These are phyloP conservation scores for Salticus scenicus DNA, from an alignment of 2,888 invertebrate species.

Conservation along the genomic window DNA sequence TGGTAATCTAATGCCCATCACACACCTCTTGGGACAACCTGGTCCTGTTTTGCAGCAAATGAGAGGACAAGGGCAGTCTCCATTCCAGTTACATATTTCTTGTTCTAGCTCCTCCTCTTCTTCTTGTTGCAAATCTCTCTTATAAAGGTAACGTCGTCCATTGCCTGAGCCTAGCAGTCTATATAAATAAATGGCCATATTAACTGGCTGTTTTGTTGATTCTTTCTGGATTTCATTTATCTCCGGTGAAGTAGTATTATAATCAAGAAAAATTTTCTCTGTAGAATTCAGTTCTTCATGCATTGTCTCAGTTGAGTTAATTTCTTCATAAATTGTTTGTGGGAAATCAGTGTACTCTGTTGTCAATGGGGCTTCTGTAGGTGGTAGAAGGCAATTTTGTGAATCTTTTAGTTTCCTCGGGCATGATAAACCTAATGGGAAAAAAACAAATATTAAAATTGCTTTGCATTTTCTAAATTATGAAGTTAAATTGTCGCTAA, in stretches of 20 bases:
- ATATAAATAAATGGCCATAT: constrained; percentile 28
- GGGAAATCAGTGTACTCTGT: background rate
- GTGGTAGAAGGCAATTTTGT: constrained; percentile 1
- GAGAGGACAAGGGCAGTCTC: constrained; percentile 58
- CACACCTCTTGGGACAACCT: constrained; percentile 36
- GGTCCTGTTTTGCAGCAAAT: constrained; percentile 50
- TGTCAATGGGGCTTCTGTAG: background rate
- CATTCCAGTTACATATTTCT: constrained; percentile 53
- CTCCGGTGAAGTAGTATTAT: background rate
- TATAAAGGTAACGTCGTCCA: background rate
- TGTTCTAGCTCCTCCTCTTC: background rate
- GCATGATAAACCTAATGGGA: background rate
- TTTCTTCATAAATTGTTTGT: background rate
- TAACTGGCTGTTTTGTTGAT: background rate
- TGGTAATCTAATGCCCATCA: constrained; percentile 49
- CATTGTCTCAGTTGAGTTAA: background rate
- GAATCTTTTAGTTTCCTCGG: background rate
- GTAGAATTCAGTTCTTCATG: background rate
- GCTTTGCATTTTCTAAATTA: no score
- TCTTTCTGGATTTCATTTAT: background rate
- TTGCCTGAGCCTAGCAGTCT: background rate
- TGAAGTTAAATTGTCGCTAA: no score
- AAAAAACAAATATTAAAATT: constrained; percentile 1
- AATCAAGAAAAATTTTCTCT: background rate
- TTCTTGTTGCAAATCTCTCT: background rate